A percentile compares a stretch with the other conserved stretches of the same genome.
phyloP scores from a whole-genome alignment of 2,888 invertebrate species.

The Xestia rhomboidea region DNA sequence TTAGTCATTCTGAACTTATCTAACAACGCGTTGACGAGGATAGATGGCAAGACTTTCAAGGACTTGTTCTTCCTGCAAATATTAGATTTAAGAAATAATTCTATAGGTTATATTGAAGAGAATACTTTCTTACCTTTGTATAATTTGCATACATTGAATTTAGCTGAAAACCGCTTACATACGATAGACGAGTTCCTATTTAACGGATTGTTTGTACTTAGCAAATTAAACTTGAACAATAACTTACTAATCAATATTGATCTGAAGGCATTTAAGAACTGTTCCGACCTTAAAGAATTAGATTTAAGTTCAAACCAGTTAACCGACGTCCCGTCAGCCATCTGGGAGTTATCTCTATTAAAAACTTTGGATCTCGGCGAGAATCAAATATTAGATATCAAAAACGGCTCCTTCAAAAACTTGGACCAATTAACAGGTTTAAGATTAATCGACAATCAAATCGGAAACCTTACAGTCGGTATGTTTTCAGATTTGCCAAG shows the following conservation, averaged over 20 bases:
- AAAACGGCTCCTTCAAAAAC: slow-evolving; percentile 96
- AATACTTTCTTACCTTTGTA: slow-evolving; percentile 96
- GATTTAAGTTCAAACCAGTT: slow-evolving; percentile 97
- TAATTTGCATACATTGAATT: slow-evolving; percentile 96
- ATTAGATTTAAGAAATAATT: slow-evolving; percentile 96
- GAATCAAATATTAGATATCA: slow-evolving; percentile 96
- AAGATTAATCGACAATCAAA: slow-evolving; percentile 96
- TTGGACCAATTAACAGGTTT: slow-evolving; percentile 96
- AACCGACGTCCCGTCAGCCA: slow-evolving; percentile 94
- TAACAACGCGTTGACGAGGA: slow-evolving; percentile 95
- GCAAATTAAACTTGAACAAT: slow-evolving; percentile 96
- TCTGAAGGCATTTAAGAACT: slow-evolving; percentile 95
- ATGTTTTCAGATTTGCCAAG: slow-evolving; percentile 96
- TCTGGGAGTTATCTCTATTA: slow-evolving; percentile 95
- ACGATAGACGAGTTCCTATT: slow-evolving; percentile 95
- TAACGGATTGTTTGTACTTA: slow-evolving; percentile 95
- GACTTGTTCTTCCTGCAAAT: slow-evolving; percentile 96
- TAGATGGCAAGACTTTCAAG: slow-evolving; percentile 96
- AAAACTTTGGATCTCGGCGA: slow-evolving; percentile 97
- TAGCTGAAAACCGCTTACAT: slow-evolving; percentile 96
- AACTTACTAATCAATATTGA: slow-evolving; percentile 95
- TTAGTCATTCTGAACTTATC: slow-evolving; percentile 96
- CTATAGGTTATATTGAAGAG: slow-evolving; percentile 96
- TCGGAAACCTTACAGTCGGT: slow-evolving; percentile 95
- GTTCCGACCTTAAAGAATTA: slow-evolving; percentile 96